Conservation (phyloP, 2,888 invertebrate genomes). For the Tuberolachnus salignus region DNA sequence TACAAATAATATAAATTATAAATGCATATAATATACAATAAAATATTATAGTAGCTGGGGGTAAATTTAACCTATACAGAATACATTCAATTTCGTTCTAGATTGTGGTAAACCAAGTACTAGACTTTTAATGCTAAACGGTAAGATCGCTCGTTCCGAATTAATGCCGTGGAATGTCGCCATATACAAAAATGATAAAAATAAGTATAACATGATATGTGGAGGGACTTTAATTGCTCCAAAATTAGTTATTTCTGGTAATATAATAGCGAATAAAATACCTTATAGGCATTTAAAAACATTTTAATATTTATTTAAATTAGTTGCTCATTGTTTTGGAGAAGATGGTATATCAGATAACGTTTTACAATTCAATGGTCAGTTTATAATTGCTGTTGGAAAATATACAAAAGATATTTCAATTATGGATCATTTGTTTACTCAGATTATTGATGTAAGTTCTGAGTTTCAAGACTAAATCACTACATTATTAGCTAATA, state of each 20-base stretch:
- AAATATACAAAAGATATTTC: conserved; percentile 7
- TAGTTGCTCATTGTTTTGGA: neutral
- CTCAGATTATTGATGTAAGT: conserved; percentile 19
- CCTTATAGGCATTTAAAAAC: neutral
- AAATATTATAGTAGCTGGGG: no score
- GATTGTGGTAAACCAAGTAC: no score
- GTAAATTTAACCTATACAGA: no score
- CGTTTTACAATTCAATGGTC: neutral
- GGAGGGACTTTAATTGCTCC: neutral
- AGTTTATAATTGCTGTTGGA: conserved; percentile 18
- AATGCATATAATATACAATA: no score
- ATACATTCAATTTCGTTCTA: no score
- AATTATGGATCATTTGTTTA: neutral
- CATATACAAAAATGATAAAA: neutral
- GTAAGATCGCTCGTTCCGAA: no score
- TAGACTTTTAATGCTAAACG: no score
- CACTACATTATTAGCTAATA: neutral
- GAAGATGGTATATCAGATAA: neutral
- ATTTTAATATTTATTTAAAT: neutral
- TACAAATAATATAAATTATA: no score
- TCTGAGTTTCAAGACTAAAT: neutral
- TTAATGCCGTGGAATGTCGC: neutral
- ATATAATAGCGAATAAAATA: neutral
- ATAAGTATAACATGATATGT: neutral
- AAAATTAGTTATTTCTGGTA: neutral